Conservation (phyloP, 2,888 invertebrate genomes). For the Oscheius sp. region DNA sequence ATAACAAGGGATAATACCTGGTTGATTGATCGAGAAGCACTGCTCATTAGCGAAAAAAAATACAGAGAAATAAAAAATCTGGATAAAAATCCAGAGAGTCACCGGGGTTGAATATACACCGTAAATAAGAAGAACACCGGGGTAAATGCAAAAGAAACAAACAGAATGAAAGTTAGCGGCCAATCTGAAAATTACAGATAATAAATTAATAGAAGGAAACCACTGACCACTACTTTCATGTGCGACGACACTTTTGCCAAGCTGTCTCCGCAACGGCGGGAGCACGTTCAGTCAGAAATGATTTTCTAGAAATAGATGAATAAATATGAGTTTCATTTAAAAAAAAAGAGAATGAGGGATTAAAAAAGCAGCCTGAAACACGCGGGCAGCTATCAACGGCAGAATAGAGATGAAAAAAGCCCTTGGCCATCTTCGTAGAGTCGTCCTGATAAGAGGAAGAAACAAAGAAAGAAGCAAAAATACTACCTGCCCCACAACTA, state of each 20-base stretch:
- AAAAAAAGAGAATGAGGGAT: slow-evolving; percentile 2
- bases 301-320: slow-evolving; percentile 2
- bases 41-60: slow-evolving; percentile 44
- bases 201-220: background rate
- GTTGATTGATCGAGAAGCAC: slow-evolving; percentile 48
- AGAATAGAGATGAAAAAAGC: slow-evolving; percentile 26
- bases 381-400: slow-evolving; percentile 25
- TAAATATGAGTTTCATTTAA: background rate
- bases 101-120: slow-evolving; percentile 32
- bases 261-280: slow-evolving; percentile 25
- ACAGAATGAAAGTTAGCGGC: slow-evolving; percentile 18
- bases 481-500: slow-evolving; percentile 18
- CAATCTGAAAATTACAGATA: slow-evolving; percentile 14
- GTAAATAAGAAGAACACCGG: slow-evolving; percentile 29
- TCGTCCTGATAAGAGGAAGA: slow-evolving; percentile 21
- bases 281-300: background rate
- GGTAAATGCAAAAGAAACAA: slow-evolving; percentile 25
- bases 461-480: slow-evolving; percentile 30
- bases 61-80: background rate
- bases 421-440: slow-evolving; percentile 24
- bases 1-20: slow-evolving; percentile 32
- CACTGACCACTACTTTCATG: slow-evolving; percentile 21
- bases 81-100: slow-evolving; percentile 29
- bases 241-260: slow-evolving; percentile 19
- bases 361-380: slow-evolving; percentile 21